A percentile compares a stretch with the other conserved stretches of the same genome.
Conservation (phyloP, 2,113 vertebrate species). For the Bothrops jararaca region DNA sequence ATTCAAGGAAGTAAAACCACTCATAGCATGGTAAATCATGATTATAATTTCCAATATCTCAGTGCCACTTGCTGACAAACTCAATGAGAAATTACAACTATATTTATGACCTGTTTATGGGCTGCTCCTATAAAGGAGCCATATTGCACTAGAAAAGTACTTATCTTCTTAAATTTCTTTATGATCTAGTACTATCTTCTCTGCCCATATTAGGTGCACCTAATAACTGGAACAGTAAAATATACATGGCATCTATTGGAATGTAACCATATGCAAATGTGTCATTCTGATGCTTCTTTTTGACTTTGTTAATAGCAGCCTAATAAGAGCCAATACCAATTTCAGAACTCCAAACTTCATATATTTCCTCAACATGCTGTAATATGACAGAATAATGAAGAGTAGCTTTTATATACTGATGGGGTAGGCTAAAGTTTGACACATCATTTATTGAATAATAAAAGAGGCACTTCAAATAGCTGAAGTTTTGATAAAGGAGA, state of each 20-base stretch:
- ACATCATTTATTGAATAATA: background rate
- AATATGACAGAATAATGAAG: background rate
- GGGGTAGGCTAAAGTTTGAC: accelerated
- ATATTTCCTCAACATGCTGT: background rate
- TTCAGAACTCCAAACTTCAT: background rate
- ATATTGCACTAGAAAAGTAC: background rate
- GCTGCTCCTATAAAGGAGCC: background rate
- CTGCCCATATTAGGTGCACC: background rate
- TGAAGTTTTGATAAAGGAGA: background rate
- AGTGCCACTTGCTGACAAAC: background rate
- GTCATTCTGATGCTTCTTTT: background rate
- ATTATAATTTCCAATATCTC: background rate
- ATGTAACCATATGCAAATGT: background rate
- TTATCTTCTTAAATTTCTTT: background rate
- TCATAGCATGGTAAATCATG: background rate
- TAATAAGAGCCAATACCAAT: background rate
- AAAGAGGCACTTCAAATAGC: background rate
- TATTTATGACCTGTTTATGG: background rate
- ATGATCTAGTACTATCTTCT: background rate
- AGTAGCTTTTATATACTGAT: background rate
- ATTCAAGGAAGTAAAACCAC: background rate
- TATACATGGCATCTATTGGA: background rate
- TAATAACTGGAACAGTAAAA: background rate
- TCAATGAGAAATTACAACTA: background rate
- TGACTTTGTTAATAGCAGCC: background rate